Conservation (phyloP, 2,888 invertebrate species). For the Meiosimyza platycephala region DNA sequence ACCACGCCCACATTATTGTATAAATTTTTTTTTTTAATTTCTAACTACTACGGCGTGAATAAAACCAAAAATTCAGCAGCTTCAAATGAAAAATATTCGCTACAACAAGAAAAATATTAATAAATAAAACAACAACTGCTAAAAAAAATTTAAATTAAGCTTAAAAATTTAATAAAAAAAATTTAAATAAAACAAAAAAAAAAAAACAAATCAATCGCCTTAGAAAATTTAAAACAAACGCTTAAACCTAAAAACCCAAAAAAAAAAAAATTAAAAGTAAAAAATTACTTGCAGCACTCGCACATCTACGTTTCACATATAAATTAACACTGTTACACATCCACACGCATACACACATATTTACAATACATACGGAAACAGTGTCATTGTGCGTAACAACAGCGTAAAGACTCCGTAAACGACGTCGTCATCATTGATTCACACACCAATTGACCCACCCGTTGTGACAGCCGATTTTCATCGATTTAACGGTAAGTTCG, state of each 20-base stretch:
- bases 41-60: no score
- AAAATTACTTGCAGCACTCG: no score
- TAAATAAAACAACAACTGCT: neutral
- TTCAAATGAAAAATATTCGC: conserved; percentile 14
- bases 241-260: no score
- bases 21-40: no score
- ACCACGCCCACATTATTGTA: neutral
- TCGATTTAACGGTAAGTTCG: conserved; percentile 50
- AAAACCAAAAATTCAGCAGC: neutral
- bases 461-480: conserved; percentile 47
- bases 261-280: no score
- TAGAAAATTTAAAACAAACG: no score
- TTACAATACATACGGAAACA: neutral
- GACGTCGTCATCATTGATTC: conserved; percentile 46
- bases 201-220: neutral
- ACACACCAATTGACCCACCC: conserved; percentile 50
- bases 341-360: conserved; percentile 3
- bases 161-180: conserved; percentile 2
- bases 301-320: no score
- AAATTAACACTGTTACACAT: neutral
- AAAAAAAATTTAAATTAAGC: conserved; percentile 5
- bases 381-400: no score
- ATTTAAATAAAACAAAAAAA: conserved; percentile 16
- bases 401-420: conserved; percentile 39
- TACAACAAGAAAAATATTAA: neutral